These are phyloP conservation scores for Lanius collurio DNA, from an alignment of 2,113 vertebrate genomes.

Conservation along the genomic window DNA sequence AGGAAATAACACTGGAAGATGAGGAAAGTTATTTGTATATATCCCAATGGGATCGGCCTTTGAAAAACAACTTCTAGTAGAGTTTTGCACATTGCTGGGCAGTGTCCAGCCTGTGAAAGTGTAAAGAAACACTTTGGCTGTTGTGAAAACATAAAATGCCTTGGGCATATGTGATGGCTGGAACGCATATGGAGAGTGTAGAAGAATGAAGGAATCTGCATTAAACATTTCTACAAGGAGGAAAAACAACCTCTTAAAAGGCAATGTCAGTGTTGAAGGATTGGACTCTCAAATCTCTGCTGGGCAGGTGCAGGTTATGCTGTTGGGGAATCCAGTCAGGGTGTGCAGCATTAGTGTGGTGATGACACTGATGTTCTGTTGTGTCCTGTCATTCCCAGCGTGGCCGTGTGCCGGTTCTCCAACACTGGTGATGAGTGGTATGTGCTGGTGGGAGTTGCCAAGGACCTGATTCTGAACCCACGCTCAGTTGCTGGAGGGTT, in stretches of 20 bases:
- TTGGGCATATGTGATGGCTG: neutral
- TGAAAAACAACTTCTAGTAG: neutral
- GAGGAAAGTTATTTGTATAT: neutral
- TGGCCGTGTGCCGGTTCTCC: conserved; percentile 91
- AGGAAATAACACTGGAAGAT: neutral
- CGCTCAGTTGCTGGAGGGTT: conserved; percentile 91
- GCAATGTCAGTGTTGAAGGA: neutral
- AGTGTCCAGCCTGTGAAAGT: neutral
- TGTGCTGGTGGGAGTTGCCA: conserved; percentile 94
- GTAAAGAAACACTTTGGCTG: neutral
- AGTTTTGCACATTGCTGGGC: neutral
- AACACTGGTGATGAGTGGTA: conserved; percentile 95
- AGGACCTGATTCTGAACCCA: conserved; percentile 95
- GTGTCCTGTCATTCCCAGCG: conserved; percentile 68
- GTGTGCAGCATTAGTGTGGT: fast-evolving
- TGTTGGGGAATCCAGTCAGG: fast-evolving
- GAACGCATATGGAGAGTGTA: neutral
- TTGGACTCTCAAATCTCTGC: neutral
- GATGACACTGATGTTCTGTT: neutral
- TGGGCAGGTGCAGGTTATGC: neutral
- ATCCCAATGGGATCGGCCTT: neutral
- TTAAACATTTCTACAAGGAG: neutral
- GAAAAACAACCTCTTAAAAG: neutral
- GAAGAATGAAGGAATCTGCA: neutral
- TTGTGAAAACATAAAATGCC: neutral